These are phyloP conservation scores for Diplosoma virens DNA, from an alignment of 23 tunicate genomes.

Conservation along the genomic window DNA sequence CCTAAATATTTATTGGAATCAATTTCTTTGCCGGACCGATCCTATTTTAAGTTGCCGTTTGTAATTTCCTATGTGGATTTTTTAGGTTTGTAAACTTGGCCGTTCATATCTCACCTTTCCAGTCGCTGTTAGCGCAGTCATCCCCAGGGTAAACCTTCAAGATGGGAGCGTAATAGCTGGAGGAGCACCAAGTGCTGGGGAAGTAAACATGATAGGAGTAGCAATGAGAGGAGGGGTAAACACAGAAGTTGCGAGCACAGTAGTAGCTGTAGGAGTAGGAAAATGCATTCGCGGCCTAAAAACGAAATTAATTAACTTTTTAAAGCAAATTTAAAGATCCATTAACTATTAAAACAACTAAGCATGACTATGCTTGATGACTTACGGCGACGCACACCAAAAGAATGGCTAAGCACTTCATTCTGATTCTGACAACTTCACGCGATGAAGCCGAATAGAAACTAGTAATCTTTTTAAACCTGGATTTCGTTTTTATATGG, in stretches of 20 bases:
- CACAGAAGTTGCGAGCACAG: constrained; percentile 34
- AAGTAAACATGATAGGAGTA: constrained; percentile 27
- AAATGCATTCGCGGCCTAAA: constrained; percentile 34
- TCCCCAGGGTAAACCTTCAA: constrained; percentile 49
- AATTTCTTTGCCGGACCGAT: too few species aligned
- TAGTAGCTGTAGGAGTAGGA: constrained; percentile 25
- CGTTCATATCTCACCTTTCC: constrained; percentile 38
- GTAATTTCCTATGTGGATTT: too few species aligned
- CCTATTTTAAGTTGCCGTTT: too few species aligned
- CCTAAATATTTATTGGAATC: too few species aligned
- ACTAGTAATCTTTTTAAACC: neutral
- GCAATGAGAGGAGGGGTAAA: constrained; percentile 19
- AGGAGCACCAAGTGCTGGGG: constrained; percentile 44
- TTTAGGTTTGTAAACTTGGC: too few species aligned
- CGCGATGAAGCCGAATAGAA: neutral
- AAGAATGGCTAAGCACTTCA: constrained; percentile 38
- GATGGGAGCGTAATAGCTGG: constrained; percentile 39
- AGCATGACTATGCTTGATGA: neutral
- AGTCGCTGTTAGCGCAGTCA: constrained; percentile 36
- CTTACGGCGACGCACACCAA: constrained; percentile 53
- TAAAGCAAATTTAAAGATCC: neutral
- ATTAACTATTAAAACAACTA: neutral
- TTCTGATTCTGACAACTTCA: constrained; percentile 4
- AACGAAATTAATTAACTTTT: neutral
- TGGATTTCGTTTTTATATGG: neutral